phyloP scores from a whole-genome alignment of 2,797 vertebrate genomes.

The Brachyalestes nurse region DNA sequence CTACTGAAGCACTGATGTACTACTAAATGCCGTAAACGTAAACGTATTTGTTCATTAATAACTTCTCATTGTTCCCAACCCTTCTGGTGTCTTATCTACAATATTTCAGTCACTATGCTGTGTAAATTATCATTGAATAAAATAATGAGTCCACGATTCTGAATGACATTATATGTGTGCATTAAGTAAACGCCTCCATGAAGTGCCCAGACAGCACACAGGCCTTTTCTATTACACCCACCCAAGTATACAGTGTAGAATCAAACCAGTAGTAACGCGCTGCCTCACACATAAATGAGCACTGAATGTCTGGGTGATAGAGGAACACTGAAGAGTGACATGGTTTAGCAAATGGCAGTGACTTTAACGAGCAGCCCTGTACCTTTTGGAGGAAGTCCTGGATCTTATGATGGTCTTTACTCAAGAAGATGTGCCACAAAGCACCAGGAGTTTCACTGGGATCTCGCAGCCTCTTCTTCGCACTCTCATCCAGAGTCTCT shows the following conservation, averaged over 20 bases:
- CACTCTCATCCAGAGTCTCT: conserved; percentile 91
- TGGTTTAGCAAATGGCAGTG: not conserved
- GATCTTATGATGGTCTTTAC: conserved; percentile 92
- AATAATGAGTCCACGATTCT: too few relatives aligned
- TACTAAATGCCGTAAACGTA: too few relatives aligned
- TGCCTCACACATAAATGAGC: not conserved
- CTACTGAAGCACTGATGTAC: too few relatives aligned
- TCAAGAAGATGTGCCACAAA: conserved; percentile 96
- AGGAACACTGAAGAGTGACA: not conserved
- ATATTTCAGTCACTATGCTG: too few relatives aligned
- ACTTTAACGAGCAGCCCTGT: conserved; percentile 34
- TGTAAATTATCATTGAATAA: too few relatives aligned
- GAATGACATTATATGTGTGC: not conserved
- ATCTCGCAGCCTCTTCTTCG: conserved; percentile 90
- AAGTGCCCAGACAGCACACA: not conserved
- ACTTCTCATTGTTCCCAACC: too few relatives aligned
- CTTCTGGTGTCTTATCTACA: too few relatives aligned
- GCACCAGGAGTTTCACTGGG: conserved; percentile 93
- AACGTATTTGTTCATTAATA: too few relatives aligned
- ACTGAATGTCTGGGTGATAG: not conserved
- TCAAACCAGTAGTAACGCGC: not conserved
- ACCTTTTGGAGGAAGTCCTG: conserved; percentile 95
- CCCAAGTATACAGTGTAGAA: not conserved
- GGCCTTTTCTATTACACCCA: not conserved
- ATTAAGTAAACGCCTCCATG: not conserved